phyloP scores from a whole-genome alignment of 2,888 invertebrate genomes.

The Tillus elongatus region DNA sequence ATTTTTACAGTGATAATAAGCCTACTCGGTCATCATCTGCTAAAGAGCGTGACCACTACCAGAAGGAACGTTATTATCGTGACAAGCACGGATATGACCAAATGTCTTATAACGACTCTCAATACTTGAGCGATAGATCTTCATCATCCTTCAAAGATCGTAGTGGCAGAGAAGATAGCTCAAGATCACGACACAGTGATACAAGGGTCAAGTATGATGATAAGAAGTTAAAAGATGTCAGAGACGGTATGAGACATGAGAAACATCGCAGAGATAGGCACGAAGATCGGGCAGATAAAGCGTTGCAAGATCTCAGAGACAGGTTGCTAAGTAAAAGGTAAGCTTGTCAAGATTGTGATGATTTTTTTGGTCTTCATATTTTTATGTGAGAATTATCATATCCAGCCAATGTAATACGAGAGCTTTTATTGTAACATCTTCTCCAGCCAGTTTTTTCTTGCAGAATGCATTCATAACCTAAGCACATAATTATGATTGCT shows the following conservation, averaged over 20 bases:
- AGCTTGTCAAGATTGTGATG: too few species aligned
- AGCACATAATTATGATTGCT: too few species aligned
- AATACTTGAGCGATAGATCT: conserved; percentile 28
- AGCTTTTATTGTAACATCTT: too few species aligned
- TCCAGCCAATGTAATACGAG: too few species aligned
- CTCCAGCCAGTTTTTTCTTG: too few species aligned
- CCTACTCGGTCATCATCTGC: conserved; percentile 17
- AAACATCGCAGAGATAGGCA: conserved; percentile 33
- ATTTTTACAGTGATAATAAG: too few species aligned
- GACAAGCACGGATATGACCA: conserved; percentile 37
- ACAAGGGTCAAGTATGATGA: conserved; percentile 33
- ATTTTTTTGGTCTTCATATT: too few species aligned
- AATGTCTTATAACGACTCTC: conserved; percentile 28
- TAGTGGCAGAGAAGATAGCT: conserved; percentile 25
- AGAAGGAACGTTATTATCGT: conserved; percentile 38
- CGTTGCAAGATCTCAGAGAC: conserved; percentile 67
- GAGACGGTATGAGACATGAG: conserved; percentile 26
- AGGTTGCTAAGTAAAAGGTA: conserved; percentile 60
- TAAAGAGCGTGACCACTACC: conserved; percentile 37
- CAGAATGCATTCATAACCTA: too few species aligned
- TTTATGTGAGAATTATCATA: too few species aligned
- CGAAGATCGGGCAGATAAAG: conserved; percentile 48
- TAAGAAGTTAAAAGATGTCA: conserved; percentile 28
- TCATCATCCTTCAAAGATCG: conserved; percentile 35
- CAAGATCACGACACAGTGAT: conserved; percentile 31